Evolutionary conservation across 1,140 invertebrate genomes (phyloP), one percentile per base, ranked within the genome.

Genomic region (Vanessa atalanta): DNA sequence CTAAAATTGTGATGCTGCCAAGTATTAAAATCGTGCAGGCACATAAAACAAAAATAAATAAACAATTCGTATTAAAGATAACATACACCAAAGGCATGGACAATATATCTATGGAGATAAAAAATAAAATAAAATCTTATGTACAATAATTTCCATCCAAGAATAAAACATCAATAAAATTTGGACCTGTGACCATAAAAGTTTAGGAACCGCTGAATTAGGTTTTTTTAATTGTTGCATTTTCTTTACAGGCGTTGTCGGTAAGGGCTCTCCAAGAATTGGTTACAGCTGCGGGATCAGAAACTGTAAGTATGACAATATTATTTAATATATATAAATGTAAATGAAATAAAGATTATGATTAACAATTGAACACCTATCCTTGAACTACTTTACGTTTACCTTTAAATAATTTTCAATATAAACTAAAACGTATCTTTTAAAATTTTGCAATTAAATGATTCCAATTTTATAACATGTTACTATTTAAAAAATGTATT

Each of bases 201-300:
- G 7, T 43, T 43, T 43, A 9, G 37, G 3, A 43, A 43, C 26
- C 26, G 1, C 37, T 43, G 37, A 7, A 43, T 43, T 43, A 43
- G 6, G 8, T 43, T 43, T 9, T 43, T 43, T 43, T 43, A 43
- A 43, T 43, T 43, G 6, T 9, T 43, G 37, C 37, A 4, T 79
- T 65, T 77, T 70, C 48, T 77, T 76, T 85, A 14, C 97, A 99
- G 95, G 99, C 99, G n/a, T 94, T 99, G 70, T 99, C 99, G 73
- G 99, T 99, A 63, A 95, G 99, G 88, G 99, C 99, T 70, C 93
- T 99, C 55, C 99, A 99, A 94, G 99, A 99, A 93, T 95, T 99
- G 87, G 98, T 99, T 11, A 98, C 98, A 55, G 98, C 98, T 9
- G 96, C 97, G 51, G 97, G 96, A 71, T 97, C 96, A 53, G 97